Base-by-base conservation (phyloP, 2,797 vertebrate species). In the Spondyliosoma cantharus region DNA sequence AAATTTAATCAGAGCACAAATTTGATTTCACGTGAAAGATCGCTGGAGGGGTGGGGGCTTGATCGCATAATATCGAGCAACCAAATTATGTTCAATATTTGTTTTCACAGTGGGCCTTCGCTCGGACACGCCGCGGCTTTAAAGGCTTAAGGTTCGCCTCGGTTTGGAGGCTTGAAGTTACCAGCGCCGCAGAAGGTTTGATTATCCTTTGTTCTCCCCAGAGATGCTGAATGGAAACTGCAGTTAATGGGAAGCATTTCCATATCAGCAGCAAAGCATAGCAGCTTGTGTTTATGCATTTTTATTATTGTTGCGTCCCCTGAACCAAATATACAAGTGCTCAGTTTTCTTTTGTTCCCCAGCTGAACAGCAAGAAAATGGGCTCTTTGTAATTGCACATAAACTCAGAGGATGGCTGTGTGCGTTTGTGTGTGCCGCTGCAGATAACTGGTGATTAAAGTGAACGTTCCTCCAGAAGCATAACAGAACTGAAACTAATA, bases 1-100 rank as follows among this genome's bases (percentile, higher is more conserved):
- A 93, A 94, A 95, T 94, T 93, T 92, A 95, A 95, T 95, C 89
- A 95, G 86, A 59, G 79, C 53, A 12, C 79, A 95, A 92, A 95
- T 94, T 91, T 91, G 89, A 92, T 95, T 95, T 91, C 85, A 85
- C 76, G 77, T 94, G 89, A 95, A 90, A 86, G 85, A 91, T 90
- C 87, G 91, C 91, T 86, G 24, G 73, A 85, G 88, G 90, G 90
- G 81, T 68, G 74, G 83, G 69, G 85, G 81, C 75, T 80, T 63
- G 80, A 90, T 92, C 82, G 56, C 79, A 83, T 83, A 86, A 89
- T 84, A 89, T 74, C 78, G 62, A 81, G 86, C 80, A 80, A 76
- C 71, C 74, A 89, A 92, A 93, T 92, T 81, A 89, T 76, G 79
- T 82, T 89, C 78, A 88, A 83, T 88, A 90, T 91, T 89, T 91